phyloP scores from a whole-genome alignment of 2,113 vertebrate genomes.

The Parotia lawesii region DNA sequence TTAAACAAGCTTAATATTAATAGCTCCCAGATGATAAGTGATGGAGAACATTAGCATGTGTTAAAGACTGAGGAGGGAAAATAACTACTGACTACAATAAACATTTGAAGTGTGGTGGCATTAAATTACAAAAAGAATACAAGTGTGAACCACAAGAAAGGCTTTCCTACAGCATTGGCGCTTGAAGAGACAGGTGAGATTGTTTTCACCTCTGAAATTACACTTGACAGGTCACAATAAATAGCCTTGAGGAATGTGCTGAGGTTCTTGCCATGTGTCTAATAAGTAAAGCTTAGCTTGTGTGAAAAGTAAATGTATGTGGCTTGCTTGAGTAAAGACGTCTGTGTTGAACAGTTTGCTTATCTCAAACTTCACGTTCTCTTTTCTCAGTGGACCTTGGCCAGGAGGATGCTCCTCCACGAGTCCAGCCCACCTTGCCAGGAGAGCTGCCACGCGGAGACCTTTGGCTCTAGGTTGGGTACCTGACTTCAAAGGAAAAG shows the following conservation, averaged over 20 bases:
- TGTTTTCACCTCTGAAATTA: background rate
- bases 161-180: background rate
- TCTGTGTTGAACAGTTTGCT: background rate
- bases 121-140: background rate
- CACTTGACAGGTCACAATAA: background rate
- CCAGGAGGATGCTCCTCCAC: background rate
- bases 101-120: background rate
- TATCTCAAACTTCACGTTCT: background rate
- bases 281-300: background rate
- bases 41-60: background rate
- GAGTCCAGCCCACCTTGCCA: background rate
- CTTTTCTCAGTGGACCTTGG: background rate
- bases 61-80: constrained; percentile 6
- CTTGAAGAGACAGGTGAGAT: background rate
- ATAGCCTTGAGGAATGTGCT: background rate
- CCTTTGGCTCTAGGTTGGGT: background rate
- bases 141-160: background rate
- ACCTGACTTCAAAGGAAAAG: background rate
- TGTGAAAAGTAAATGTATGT: background rate
- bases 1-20: constrained; percentile 53
- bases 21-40: constrained; percentile 36
- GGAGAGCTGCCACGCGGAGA: background rate
- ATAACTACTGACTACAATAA: constrained; percentile 19
- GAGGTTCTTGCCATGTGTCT: background rate
- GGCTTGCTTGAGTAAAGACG: background rate